Conservation (phyloP, 2,888 invertebrate species). For the Toxonevra muliebris region DNA sequence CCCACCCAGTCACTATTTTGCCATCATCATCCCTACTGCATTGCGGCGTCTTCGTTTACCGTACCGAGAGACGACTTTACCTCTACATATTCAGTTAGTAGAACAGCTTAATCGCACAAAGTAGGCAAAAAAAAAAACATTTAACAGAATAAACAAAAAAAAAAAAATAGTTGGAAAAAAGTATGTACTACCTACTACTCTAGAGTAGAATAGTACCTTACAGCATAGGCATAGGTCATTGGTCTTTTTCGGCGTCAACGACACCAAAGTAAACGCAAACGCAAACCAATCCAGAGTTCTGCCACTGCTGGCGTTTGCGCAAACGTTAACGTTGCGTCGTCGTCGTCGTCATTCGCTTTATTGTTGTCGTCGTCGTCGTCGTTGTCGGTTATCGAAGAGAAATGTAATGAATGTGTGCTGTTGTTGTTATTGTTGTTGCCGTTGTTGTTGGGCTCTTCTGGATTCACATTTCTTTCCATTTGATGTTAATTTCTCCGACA, state of each 20-base stretch:
- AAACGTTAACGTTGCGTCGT: not conserved
- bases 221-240: slow-evolving; percentile 58
- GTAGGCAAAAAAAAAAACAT: slow-evolving; percentile 7
- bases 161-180: too few species aligned
- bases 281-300: slow-evolving; percentile 39
- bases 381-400: slow-evolving; percentile 40
- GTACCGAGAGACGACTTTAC: too few species aligned
- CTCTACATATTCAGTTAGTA: slow-evolving; percentile 39
- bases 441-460: slow-evolving; percentile 24
- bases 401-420: slow-evolving; percentile 33
- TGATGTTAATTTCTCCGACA: slow-evolving; percentile 35
- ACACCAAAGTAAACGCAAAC: slow-evolving; percentile 51
- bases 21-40: not conserved
- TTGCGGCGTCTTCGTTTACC: not conserved
- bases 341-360: not conserved
- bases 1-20: not conserved
- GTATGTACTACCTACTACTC: too few species aligned
- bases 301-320: slow-evolving; percentile 43
- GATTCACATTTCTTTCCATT: slow-evolving; percentile 14
- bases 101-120: slow-evolving; percentile 34
- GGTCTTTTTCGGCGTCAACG: slow-evolving; percentile 65
- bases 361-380: slow-evolving; percentile 34
- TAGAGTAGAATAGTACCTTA: too few species aligned
- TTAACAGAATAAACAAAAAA: too few species aligned
- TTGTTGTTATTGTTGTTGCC: slow-evolving; percentile 21